Base-by-base conservation (phyloP, 2,113 vertebrate species). In the Phaetusa simplex region DNA sequence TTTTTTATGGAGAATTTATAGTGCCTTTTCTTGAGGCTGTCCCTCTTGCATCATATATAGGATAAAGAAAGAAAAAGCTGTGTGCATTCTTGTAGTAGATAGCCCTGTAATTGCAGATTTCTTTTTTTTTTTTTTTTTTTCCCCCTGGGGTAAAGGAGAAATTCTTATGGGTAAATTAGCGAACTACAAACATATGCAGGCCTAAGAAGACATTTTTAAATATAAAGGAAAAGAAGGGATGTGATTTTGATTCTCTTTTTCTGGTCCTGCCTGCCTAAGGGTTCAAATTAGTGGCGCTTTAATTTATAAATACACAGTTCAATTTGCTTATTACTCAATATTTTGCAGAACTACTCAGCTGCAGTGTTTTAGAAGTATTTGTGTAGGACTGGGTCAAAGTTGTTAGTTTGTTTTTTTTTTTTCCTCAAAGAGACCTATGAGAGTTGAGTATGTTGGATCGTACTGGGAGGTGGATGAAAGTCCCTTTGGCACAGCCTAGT, bases 201-300 rank as follows among this genome's bases (percentile, higher is more conserved):
- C 32, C 70, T n/a, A 62, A 53, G 36, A 77, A 74, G 38, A 61
- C 13, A 32, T 67, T 71, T 76, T 84, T 73, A 76, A 91, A 87
- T 34, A 53, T 66, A 89, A 89, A 82, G 32, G 32, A 43, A 80
- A 80, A 83, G 12, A 92, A 87, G 13, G 34, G 49, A 91, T 84
- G 36, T 76, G 56, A 91, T 95, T 92, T 94, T 86, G 55, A 71
- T 88, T 88, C 73, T 70, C 27, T 95, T 53, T 93, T 79, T 86
- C 77, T 88, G 52, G 65, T 79, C 30, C n/a, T 15, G 61, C 58
- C 32, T 96, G 66, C 92, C 92, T 79, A 22, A 82, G 81, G 88
- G 78, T 76, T 92, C 38, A 73, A 88, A 96, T 94, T 88, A 92
- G 32, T 55, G 80, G 40, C 1, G 12, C 34, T 93, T 81, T 88